Conservation (phyloP, 2,888 invertebrate genomes). For the Chrysolina americana region DNA sequence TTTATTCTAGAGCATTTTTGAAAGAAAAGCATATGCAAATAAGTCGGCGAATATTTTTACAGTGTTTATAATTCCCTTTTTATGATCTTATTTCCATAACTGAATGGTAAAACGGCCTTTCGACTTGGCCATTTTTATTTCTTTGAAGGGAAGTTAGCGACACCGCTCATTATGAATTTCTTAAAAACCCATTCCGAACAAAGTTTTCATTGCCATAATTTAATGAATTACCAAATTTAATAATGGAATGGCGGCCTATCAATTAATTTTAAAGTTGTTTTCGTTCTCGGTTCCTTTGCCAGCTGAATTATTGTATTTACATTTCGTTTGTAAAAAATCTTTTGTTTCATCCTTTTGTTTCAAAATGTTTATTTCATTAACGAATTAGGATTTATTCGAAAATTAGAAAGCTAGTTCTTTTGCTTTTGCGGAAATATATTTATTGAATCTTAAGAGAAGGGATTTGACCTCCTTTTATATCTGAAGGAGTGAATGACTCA, state of each 20-base stretch:
- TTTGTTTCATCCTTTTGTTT: constrained; percentile 47
- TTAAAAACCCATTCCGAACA: constrained; percentile 58
- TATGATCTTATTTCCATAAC: constrained; percentile 68
- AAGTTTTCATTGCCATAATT: constrained; percentile 59
- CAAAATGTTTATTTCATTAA: constrained; percentile 55
- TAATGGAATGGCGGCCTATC: constrained; percentile 52
- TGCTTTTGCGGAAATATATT: background rate
- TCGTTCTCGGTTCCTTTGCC: constrained; percentile 46
- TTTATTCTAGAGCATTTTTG: constrained; percentile 23
- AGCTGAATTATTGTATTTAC: constrained; percentile 53
- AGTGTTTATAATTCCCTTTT: constrained; percentile 70
- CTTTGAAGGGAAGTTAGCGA: constrained; percentile 50
- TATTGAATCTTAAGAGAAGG: background rate
- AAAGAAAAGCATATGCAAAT: constrained; percentile 31
- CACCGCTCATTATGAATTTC: constrained; percentile 61
- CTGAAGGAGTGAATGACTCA: too few species aligned
- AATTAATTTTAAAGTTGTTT: constrained; percentile 52
- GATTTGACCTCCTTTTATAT: too few species aligned
- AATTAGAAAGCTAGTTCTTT: background rate
- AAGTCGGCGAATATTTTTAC: constrained; percentile 69
- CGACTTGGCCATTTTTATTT: constrained; percentile 59
- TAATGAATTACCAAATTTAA: constrained; percentile 61
- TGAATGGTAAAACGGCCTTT: constrained; percentile 62
- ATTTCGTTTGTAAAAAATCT: constrained; percentile 48
- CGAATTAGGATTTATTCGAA: constrained; percentile 31